Base-by-base conservation (phyloP, 2,888 invertebrate genomes). In the Pyrrhia umbra region DNA sequence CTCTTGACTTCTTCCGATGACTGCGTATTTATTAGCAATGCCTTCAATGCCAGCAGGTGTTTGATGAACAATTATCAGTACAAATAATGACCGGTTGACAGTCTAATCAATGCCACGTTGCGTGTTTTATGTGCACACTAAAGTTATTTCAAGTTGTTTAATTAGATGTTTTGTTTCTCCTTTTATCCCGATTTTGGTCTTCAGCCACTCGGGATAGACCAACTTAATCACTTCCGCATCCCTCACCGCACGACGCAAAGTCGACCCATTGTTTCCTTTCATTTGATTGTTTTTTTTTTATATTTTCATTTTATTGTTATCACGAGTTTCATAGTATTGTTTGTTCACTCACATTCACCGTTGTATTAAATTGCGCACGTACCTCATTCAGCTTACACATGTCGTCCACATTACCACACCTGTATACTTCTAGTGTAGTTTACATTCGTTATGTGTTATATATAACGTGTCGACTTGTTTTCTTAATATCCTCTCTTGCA, bases 201-300 rank as follows among this genome's bases (percentile, higher is more conserved):
- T 45, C 68, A 55, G 55, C 66, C 61, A 59, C 25, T 63, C 46
- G 42, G 58, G 58, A 51, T 46, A 54, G 51, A 58, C 57, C 69
- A 47, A 57, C 50, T 66, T 71, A 73, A 77, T 79, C 78, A 81
- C 72, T 71, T 80, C 85, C 85, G 76, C 58, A 71, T 84, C 90
- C 90, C 85, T 74, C 77, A 84, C 87, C 86, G 81, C 88, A 87
- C 91, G 92, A 84, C 92, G 87, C 87, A 80, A 94, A 94, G 94
- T 94, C 94, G 85, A 94, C 94, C 94, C 94, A 94, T 94, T 93
- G 93, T 90, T 90, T 60, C 13, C 70, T 81, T 88, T 84, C 65
- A 80, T 80, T 79, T 34, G 9, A 34, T 34, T 34, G 34, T 34
- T 80, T 77, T 81, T 83, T n/a, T n/a, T n/a, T n/a, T n/a, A n/a